phyloP scores from a whole-genome alignment of 2,888 invertebrate species.

The Galerucella calmariensis region DNA sequence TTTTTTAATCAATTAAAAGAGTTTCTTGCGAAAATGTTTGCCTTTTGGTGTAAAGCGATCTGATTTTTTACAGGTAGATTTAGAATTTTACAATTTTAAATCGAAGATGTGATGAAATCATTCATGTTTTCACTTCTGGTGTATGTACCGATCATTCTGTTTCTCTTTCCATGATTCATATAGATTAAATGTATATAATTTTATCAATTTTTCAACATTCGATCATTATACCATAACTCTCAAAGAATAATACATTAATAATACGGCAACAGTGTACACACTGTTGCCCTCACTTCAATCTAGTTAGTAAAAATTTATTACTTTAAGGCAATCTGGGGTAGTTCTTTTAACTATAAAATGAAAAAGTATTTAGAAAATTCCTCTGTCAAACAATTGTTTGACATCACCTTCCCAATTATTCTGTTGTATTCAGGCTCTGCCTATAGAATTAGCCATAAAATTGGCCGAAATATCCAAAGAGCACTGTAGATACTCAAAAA shows the following conservation, averaged over 20 bases:
- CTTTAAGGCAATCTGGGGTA: conserved; percentile 27
- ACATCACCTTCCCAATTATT: conserved; percentile 31
- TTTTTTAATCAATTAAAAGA: neutral
- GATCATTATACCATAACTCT: conserved; percentile 3
- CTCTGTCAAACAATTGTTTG: neutral
- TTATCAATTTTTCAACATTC: conserved; percentile 25
- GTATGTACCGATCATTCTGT: conserved; percentile 47
- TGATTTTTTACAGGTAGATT: conserved; percentile 41
- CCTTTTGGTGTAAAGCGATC: conserved; percentile 35
- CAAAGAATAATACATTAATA: neutral
- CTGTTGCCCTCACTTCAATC: neutral
- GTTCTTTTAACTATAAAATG: neutral
- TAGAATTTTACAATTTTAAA: conserved; percentile 41
- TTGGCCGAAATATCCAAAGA: too few species aligned
- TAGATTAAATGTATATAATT: conserved; percentile 30
- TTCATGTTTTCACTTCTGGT: conserved; percentile 51
- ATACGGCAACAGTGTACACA: neutral
- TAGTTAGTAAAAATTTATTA: neutral
- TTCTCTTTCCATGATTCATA: conserved; percentile 28
- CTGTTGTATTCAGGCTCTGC: conserved; percentile 42
- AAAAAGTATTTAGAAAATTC: neutral
- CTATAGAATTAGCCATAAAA: conserved; percentile 22
- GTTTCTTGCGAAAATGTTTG: neutral
- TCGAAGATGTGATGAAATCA: conserved; percentile 51
- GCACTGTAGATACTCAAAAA: too few species aligned